Base-by-base conservation (phyloP, 2,888 invertebrate species). In the Lydus trimaculatus region DNA sequence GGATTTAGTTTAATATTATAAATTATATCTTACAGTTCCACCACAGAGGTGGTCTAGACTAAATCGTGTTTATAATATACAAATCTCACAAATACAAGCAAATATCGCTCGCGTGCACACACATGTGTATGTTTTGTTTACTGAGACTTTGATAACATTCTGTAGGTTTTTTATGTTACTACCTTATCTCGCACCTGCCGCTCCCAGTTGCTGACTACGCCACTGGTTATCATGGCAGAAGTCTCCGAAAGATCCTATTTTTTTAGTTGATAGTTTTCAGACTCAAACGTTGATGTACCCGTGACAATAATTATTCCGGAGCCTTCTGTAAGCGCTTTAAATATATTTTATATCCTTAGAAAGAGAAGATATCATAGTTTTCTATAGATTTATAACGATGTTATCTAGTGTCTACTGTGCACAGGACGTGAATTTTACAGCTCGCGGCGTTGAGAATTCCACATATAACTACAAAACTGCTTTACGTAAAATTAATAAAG, bases 361-460 rank as follows among this genome's bases (percentile, higher is more conserved):
- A 78, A 81, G 78, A 83, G 76, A 80, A 79, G 75, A 81, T 79
- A 83, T 80, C 77, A 84, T 85, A 85, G 84, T 85, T 85, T 85
- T 85, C 84, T 85, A 85, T 84, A 84, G 84, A 84, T 84, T 84
- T 85, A 83, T 84, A 83, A 83, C 70, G 75, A 82, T 83, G 82
- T 82, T 83, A 83, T 81, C 78, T 82, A 82, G 79, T 80, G 80
- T 81, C 77, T 81, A 80, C 79, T 78, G 71, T 74, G 72, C 73
- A 75, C 74, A 74, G 69, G 75, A 73, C 76, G 71, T 72, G 74
- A 75, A 76, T 74, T 76, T 75, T 69, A 71, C 73, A 71, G 72
- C 71, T 76, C 66, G 70, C 72, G 71, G 76, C 76, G 71, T 75
- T 73, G 65, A 65, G 56, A 56, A 60, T 59, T 61, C 58, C 25